Percentiles rank a stretch among this genome's conserved stretches.
Conservation (phyloP, 1,140 invertebrate genomes). For the Lasioglossum baleicum region DNA sequence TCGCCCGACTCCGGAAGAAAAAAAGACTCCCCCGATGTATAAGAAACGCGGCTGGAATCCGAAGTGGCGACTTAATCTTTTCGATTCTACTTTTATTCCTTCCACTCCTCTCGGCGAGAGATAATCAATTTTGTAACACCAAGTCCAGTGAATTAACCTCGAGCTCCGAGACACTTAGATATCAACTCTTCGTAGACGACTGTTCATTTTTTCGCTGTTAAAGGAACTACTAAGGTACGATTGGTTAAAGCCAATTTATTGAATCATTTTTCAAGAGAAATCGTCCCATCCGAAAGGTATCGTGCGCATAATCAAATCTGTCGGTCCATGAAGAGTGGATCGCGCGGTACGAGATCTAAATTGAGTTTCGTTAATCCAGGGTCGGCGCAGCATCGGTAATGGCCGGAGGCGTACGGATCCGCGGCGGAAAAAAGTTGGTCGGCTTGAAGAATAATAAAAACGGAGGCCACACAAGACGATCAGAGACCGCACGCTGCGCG, state of each 20-base stretch:
- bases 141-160: not conserved
- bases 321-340: no score
- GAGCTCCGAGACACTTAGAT: no score
- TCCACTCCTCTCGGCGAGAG: not conserved
- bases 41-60: not conserved
- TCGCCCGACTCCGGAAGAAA: not conserved
- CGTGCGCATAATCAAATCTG: no score
- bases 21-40: not conserved
- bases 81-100: not conserved
- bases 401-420: slow-evolving; percentile 14
- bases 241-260: no score
- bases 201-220: no score
- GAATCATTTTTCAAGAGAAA: no score
- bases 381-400: not conserved
- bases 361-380: slow-evolving; percentile 48
- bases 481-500: slow-evolving; percentile 38
- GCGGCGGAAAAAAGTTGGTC: slow-evolving; percentile 3
- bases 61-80: not conserved
- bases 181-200: no score
- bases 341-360: slow-evolving; percentile 35
- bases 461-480: slow-evolving; percentile 59
- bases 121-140: not conserved
- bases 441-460: slow-evolving; percentile 39
- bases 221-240: no score
- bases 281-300: no score